Evolutionary conservation across 2,113 vertebrate species (phyloP).

Genomic region (Vulpes ferrilata): DNA sequence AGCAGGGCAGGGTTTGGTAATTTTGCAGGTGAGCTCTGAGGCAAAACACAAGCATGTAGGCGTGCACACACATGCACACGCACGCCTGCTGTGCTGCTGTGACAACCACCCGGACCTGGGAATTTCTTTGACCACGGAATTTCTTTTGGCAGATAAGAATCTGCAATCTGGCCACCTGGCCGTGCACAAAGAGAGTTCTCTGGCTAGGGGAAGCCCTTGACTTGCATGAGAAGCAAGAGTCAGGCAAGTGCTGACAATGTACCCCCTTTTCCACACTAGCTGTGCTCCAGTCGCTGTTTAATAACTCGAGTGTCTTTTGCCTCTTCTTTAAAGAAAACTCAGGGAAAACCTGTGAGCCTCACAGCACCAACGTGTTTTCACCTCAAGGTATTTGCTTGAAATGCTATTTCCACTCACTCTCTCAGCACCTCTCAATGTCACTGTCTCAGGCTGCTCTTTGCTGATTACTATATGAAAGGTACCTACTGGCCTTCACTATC

Average conservation of each 20-base stretch:
- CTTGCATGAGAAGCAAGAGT: not conserved
- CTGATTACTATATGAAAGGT: not conserved
- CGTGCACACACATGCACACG: not conserved
- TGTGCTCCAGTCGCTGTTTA: not conserved
- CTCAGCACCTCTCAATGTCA: not conserved
- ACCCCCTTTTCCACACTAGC: rapidly evolving
- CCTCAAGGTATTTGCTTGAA: not conserved
- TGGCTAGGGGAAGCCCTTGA: not conserved
- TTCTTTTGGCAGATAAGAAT: not conserved
- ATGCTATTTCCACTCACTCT: not conserved
- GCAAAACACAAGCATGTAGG: not conserved
- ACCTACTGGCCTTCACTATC: not conserved
- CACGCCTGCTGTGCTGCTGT: not conserved
- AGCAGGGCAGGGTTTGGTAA: not conserved
- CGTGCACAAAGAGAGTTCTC: not conserved
- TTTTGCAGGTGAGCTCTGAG: not conserved
- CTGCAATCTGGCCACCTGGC: not conserved
- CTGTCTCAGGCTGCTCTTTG: not conserved
- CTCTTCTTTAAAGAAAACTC: not conserved
- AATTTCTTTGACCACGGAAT: not conserved
- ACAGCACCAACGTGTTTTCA: not conserved
- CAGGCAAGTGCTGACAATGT: not conserved
- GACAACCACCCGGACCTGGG: not conserved
- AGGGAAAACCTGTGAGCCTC: not conserved
- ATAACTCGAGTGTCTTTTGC: not conserved